Evolutionary conservation across 2,888 invertebrate genomes (phyloP).

Genomic region (Cremastinae sp.): DNA sequence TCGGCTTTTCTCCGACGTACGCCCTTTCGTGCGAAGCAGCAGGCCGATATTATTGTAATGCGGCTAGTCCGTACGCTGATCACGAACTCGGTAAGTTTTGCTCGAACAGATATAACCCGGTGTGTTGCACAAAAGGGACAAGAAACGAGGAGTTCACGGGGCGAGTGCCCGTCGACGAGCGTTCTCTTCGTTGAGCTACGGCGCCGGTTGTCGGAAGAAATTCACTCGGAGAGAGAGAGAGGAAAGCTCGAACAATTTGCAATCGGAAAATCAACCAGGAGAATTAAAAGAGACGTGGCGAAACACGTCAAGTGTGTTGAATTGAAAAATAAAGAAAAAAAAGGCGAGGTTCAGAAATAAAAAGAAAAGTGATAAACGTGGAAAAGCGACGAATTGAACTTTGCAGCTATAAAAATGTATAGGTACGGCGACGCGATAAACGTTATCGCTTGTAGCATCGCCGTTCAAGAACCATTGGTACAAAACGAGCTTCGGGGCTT

Average conservation of each 20-base stretch:
- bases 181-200: constrained; percentile 43
- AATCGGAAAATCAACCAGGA: constrained; percentile 11
- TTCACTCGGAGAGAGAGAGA: constrained; percentile 1
- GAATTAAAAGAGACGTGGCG: constrained; percentile 19
- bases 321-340: constrained; percentile 1
- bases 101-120: constrained; percentile 50
- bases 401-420: constrained; percentile 25
- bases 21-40: constrained; percentile 12
- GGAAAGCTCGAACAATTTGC: constrained; percentile 5
- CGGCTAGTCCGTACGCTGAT: constrained; percentile 55
- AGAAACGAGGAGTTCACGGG: constrained; percentile 33
- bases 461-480: constrained; percentile 50
- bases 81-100: constrained; percentile 61
- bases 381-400: constrained; percentile 7
- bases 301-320: background rate
- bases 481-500: constrained; percentile 47
- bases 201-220: constrained; percentile 10
- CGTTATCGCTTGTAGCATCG: constrained; percentile 54
- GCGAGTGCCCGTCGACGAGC: constrained; percentile 36
- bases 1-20: background rate
- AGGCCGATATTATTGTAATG: constrained; percentile 46
- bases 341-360: background rate
- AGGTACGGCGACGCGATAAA: constrained; percentile 56
- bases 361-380: constrained; percentile 4
- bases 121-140: constrained; percentile 43